Conservation (phyloP, 2,797 vertebrate genomes). For the Cirrhinus molitorella region DNA sequence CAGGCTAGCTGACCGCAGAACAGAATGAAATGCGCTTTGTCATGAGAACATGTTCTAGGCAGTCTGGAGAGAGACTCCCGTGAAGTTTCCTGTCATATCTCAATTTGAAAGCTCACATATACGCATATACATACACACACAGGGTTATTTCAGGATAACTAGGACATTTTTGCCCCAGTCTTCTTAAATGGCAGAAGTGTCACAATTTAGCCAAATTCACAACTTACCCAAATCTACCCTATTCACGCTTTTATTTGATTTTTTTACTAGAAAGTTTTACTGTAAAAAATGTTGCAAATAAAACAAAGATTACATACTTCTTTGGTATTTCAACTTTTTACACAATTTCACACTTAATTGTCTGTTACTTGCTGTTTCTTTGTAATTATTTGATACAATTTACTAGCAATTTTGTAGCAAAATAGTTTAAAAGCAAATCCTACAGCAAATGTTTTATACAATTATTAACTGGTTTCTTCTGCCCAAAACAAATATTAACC, state of each 20-base stretch:
- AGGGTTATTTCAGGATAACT: background rate
- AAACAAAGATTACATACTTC: background rate
- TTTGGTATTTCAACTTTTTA: background rate
- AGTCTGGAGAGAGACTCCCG: conserved; percentile 57
- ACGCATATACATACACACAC: conserved; percentile 2
- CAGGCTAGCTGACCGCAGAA: conserved; percentile 56
- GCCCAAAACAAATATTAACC: conserved; percentile 32
- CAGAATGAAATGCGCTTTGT: conserved; percentile 67
- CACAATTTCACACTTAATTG: background rate
- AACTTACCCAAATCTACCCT: background rate
- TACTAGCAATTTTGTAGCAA: background rate
- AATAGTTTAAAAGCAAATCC: background rate
- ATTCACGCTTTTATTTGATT: background rate
- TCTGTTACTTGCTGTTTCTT: background rate
- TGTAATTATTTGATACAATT: background rate
- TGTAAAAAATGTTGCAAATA: background rate
- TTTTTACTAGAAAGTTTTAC: background rate
- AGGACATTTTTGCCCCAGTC: background rate
- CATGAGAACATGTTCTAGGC: conserved; percentile 52
- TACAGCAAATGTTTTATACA: background rate
- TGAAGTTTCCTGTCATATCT: conserved; percentile 60
- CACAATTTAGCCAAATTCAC: background rate
- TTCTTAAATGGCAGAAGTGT: background rate
- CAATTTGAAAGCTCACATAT: conserved; percentile 37
- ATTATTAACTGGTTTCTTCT: background rate